Conservation (phyloP, 2,113 vertebrate species). For the Chionis minor region DNA sequence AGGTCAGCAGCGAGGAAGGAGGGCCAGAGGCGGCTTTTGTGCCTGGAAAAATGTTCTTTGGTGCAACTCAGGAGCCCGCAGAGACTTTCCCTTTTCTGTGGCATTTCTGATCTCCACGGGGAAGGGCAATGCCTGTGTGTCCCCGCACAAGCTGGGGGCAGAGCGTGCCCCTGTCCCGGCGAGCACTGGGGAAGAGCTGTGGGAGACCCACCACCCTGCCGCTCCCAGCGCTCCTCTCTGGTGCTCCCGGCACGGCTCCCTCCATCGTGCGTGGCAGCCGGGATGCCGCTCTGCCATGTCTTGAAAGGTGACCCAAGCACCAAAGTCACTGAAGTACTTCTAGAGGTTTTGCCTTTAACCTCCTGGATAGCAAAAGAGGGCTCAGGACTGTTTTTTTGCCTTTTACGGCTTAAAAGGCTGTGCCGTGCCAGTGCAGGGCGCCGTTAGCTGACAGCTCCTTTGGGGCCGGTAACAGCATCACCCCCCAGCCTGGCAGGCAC, state of each 20-base stretch:
- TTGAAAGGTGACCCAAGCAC: background rate
- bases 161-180: no score
- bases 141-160: background rate
- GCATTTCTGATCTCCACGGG: background rate
- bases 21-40: background rate
- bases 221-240: accelerated
- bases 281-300: background rate
- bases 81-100: background rate
- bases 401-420: background rate
- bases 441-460: background rate
- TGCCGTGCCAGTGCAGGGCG: accelerated
- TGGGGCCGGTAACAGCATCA: background rate
- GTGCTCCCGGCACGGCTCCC: background rate
- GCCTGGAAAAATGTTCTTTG: background rate
- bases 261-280: accelerated
- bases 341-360: background rate
- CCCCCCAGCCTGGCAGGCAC: accelerated
- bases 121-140: background rate
- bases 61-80: background rate
- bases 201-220: no score
- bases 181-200: background rate
- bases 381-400: background rate
- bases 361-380: background rate
- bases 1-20: background rate
- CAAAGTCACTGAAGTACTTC: background rate